Evolutionary conservation across 2,888 invertebrate species (phyloP).

Genomic region (Spodoptera picta): DNA sequence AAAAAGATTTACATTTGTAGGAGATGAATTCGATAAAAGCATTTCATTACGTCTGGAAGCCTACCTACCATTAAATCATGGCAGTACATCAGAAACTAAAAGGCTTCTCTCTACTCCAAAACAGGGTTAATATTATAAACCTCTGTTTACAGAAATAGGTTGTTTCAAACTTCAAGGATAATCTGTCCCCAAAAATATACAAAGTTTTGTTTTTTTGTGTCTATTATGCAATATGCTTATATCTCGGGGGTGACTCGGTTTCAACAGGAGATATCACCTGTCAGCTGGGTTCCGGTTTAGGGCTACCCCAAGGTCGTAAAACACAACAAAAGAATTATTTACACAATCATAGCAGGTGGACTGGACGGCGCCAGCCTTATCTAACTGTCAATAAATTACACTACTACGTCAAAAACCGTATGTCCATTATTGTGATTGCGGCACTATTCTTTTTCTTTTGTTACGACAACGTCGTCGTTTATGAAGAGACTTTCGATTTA

Average conservation of each 20-base stretch:
- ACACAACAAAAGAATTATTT: slow-evolving; percentile 47
- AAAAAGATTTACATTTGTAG: too few species aligned
- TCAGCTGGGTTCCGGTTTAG: slow-evolving; percentile 39
- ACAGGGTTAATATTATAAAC: too few species aligned
- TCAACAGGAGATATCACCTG: slow-evolving; percentile 35
- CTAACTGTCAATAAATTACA: slow-evolving; percentile 40
- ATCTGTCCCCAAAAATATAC: slow-evolving; percentile 4
- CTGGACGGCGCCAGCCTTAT: slow-evolving; percentile 37
- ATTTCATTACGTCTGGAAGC: too few species aligned
- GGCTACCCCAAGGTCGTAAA: slow-evolving; percentile 50
- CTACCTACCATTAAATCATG: too few species aligned
- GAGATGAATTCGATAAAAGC: too few species aligned
- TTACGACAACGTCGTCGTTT: too few species aligned
- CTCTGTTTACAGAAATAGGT: too few species aligned
- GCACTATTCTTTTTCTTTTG: neutral
- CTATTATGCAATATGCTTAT: slow-evolving; percentile 18
- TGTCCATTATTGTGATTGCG: slow-evolving; percentile 15
- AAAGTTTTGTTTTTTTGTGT: slow-evolving; percentile 12
- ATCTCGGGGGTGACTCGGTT: slow-evolving; percentile 39
- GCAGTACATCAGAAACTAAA: too few species aligned
- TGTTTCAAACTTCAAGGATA: too few species aligned
- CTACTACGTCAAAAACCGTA: slow-evolving; percentile 17
- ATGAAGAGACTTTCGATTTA: too few species aligned
- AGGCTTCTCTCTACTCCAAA: too few species aligned
- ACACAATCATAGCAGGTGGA: slow-evolving; percentile 45